Conservation (phyloP, 1,140 invertebrate genomes). For the Sarcophaga peregrina region DNA sequence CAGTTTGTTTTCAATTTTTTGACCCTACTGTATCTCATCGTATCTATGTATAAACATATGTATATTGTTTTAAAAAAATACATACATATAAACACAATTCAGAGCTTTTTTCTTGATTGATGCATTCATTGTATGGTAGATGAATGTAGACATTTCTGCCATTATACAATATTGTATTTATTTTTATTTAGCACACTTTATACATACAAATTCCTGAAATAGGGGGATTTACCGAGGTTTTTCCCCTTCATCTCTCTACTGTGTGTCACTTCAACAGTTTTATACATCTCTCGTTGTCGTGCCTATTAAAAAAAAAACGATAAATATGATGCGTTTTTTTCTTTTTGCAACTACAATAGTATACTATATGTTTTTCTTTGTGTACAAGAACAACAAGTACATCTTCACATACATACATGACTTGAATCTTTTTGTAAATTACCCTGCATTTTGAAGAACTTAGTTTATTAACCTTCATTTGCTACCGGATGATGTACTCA, state of each 20-base stretch:
- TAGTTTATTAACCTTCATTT: slow-evolving; percentile 2
- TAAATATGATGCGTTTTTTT: not conserved
- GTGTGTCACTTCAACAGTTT: not conserved
- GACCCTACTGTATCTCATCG: too few relatives aligned
- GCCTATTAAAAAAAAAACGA: not conserved
- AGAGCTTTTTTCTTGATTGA: not conserved
- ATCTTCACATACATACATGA: too few relatives aligned
- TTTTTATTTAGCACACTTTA: too few relatives aligned
- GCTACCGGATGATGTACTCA: not conserved
- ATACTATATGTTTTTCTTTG: not conserved
- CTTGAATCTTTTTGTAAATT: not conserved
- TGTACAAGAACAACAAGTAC: not conserved
- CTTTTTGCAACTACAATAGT: not conserved
- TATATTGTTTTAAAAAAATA: too few relatives aligned
- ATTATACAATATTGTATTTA: too few relatives aligned
- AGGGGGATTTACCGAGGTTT: not conserved
- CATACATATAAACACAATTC: too few relatives aligned
- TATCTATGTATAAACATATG: too few relatives aligned
- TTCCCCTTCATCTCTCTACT: not conserved
- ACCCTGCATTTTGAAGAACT: slow-evolving; percentile 9
- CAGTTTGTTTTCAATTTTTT: too few relatives aligned
- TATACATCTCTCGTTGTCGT: not conserved
- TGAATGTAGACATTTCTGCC: too few relatives aligned
- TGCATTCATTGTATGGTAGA: not conserved
- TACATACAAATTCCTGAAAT: not conserved